Evolutionary conservation across 2,797 vertebrate genomes (phyloP), one percentile per base, ranked within the genome.

Genomic region (Oceanodroma leucorhoa): DNA sequence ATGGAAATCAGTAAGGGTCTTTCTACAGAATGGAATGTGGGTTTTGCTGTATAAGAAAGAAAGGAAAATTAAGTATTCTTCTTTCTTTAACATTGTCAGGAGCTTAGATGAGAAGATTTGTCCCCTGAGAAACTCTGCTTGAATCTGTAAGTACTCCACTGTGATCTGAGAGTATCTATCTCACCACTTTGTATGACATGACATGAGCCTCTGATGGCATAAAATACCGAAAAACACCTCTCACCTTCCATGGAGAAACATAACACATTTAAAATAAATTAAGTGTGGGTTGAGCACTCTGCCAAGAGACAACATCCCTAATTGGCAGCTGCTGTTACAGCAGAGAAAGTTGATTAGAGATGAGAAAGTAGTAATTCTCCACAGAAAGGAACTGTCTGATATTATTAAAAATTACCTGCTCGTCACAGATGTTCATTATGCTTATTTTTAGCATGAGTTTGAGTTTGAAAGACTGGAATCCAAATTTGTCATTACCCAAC

Each of bases 321-420:
- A 98, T 95, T 97, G 96, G 93, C 95, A 96, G 54, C 65, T 97
- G 95, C 80, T 97, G 77, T 89, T 94, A 72, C 81, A 83, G 86
- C 60, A 95, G 72, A 87, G 85, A 88, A 93, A 80, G 80, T 92
- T 97, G 96, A 97, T 98, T 97, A 97, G 91, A 93, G 90, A 96
- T 90, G 95, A 96, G 94, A 97, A 96, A 95, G 72, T 92, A 97
- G 92, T 95, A 97, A 97, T 97, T 97, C 96, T 97, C 94, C 43
- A 89, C 94, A 95, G 92, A 91, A 96, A 97, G 76, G 79, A 96
- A 83, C 79, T 94, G 78, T 96, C 93, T 96, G 83, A 86, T 97
- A 93, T 90, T 95, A 96, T 97, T 97, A 96, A 97, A 96, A 97
- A 96, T 94, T 96, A 96, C 95, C 94, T 97, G 51, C 89, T 77